Conservation (phyloP, 2,797 vertebrate species). For the Masticophis lateralis region DNA sequence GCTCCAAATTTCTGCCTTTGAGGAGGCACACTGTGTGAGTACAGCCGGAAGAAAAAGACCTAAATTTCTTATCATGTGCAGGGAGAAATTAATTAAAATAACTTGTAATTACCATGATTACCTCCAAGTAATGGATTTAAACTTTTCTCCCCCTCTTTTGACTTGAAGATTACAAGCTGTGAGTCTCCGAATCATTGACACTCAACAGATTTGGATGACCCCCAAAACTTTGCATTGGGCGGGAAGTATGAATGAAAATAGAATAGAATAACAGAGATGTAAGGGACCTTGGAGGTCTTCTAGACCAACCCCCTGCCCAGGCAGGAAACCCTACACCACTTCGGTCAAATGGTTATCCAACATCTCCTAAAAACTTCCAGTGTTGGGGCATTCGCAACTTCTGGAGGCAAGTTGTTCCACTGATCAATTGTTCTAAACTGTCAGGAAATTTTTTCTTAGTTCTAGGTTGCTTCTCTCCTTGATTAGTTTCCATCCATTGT, state of each 20-base stretch:
- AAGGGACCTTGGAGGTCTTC: no score
- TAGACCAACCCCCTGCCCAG: no score
- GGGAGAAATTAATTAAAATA: not conserved
- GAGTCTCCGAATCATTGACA: not conserved
- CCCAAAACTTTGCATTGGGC: not conserved
- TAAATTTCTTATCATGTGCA: not conserved
- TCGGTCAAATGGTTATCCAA: no score
- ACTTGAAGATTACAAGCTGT: not conserved
- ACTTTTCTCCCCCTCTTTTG: not conserved
- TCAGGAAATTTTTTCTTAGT: no score
- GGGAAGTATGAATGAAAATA: no score
- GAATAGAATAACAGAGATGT: no score
- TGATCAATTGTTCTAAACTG: no score
- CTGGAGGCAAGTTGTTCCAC: no score
- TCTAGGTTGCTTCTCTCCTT: no score
- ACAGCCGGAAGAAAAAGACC: not conserved
- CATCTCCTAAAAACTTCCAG: no score
- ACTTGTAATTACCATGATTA: not conserved
- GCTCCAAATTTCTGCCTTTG: not conserved
- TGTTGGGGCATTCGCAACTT: no score
- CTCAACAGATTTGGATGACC: not conserved
- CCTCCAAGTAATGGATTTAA: not conserved
- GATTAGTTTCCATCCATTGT: rapidly evolving
- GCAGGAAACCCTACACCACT: no score
- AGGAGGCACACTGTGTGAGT: not conserved